Evolutionary conservation across 2,797 vertebrate species (phyloP), one percentile per base, ranked within the genome.

Genomic region (Paramormyrops hopkinsi): DNA sequence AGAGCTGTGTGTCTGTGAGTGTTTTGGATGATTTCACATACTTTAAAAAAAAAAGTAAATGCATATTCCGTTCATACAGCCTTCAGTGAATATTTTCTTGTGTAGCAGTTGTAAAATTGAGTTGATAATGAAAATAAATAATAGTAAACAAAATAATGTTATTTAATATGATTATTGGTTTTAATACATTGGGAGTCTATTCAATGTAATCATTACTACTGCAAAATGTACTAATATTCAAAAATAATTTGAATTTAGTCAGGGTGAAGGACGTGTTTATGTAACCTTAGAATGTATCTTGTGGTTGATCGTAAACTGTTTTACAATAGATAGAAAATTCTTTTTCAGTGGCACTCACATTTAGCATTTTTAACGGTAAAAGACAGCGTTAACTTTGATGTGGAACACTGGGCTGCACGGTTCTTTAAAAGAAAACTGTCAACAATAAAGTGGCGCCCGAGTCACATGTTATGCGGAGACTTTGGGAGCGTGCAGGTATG

Each of bases 401-500:
- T 29, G 29, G 12, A 12, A 33, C 29, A 73, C 29, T 29, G 25
- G 12, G 8, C 25, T 19, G 33, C 29, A 76, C 12, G 37, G 69
- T 76, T 46, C 7, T 48, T 48, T 41, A 83, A 83, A 48, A 19
- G 79, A 1, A 37, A 33, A 33, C 12, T 2, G 76, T 82, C 76
- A 82, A 44, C 17, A n/a, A n/a, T 8, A 46, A 48, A 7, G 44
- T 44, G 7, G 6, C 22, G 0, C 22, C 7, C 79, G 14, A 85
- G 44, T 85, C 48, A 5, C 48, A 51, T 29, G 83, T 51, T 51
- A 51, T 11, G 29, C n/a, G 46, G 87, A 12, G 59, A 85, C 85
- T 89, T 85, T 79, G 46, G 44, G 51, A 65, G 85, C n/a, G 82
- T 44, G 87, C 87, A 89, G 33, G 51, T 84, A 93, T 89, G 89